Conservation (phyloP, 2,113 vertebrate genomes). For the Miniopterus natalensis region DNA sequence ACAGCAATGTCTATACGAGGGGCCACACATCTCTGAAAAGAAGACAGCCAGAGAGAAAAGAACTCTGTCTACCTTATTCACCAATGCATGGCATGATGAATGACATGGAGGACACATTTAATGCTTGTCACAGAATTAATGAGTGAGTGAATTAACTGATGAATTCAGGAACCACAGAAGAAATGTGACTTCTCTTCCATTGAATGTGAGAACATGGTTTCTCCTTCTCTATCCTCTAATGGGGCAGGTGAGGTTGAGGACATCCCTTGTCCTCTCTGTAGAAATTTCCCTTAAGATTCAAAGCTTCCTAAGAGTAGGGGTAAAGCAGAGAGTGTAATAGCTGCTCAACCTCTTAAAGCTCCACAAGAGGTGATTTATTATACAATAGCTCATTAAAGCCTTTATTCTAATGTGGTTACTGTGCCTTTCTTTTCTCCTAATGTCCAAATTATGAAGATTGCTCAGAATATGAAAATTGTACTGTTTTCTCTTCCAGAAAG, state of each 20-base stretch:
- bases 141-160: not conserved
- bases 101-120: not conserved
- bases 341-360: not conserved
- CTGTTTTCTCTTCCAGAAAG: conserved; percentile 27
- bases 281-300: not conserved
- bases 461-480: conserved; percentile 55
- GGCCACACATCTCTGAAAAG: not conserved
- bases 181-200: not conserved
- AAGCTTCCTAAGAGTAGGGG: not conserved
- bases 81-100: too few relatives aligned
- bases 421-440: conserved; percentile 58
- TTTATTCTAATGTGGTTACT: not conserved
- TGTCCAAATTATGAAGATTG: conserved; percentile 44
- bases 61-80: not conserved
- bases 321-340: not conserved
- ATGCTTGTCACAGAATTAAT: not conserved
- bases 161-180: not conserved
- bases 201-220: not conserved
- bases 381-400: conserved; percentile 5
- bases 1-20: accelerated
- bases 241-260: not conserved
- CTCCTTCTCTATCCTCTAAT: not conserved
- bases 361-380: not conserved
- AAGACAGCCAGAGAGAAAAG: not conserved
- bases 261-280: not conserved